Evolutionary conservation across 2,888 invertebrate genomes (phyloP).

Genomic region (Coelopa pilipes): DNA sequence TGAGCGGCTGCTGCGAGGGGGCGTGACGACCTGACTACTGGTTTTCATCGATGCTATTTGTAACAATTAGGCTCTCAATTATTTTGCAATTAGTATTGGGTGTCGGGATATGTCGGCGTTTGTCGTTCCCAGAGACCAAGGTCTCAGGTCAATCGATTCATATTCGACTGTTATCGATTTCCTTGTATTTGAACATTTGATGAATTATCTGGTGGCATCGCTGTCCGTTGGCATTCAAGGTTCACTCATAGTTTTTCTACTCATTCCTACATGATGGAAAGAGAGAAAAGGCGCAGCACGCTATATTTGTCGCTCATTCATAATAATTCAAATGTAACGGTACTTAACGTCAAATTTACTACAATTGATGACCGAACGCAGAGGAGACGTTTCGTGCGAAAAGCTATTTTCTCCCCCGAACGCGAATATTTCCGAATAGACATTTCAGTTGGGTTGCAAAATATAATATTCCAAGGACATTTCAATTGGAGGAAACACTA

Average conservation of each 20-base stretch:
- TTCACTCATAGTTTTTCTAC: too few relatives aligned
- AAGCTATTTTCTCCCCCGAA: not conserved
- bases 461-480: too few relatives aligned
- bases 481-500: too few relatives aligned
- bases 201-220: too few relatives aligned
- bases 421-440: not conserved
- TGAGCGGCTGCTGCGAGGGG: not conserved
- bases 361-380: not conserved
- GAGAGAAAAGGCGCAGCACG: not conserved
- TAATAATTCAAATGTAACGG: conserved; percentile 21
- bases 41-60: not conserved
- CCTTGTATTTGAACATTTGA: too few relatives aligned
- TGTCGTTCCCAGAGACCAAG: too few relatives aligned
- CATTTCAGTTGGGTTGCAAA: not conserved
- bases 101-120: too few relatives aligned
- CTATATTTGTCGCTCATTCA: conserved; percentile 15
- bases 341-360: conserved; percentile 12
- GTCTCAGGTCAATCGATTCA: too few relatives aligned
- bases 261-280: not conserved
- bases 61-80: too few relatives aligned
- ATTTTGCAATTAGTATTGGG: too few relatives aligned
- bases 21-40: conserved; percentile 2
- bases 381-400: not conserved
- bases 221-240: too few relatives aligned
- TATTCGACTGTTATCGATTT: too few relatives aligned